A percentile compares a stretch with the other conserved stretches of the same genome.
Evolutionary conservation across 2,888 invertebrate genomes (phyloP).

Genomic region (Ashinkailepas kermadecensis): DNA sequence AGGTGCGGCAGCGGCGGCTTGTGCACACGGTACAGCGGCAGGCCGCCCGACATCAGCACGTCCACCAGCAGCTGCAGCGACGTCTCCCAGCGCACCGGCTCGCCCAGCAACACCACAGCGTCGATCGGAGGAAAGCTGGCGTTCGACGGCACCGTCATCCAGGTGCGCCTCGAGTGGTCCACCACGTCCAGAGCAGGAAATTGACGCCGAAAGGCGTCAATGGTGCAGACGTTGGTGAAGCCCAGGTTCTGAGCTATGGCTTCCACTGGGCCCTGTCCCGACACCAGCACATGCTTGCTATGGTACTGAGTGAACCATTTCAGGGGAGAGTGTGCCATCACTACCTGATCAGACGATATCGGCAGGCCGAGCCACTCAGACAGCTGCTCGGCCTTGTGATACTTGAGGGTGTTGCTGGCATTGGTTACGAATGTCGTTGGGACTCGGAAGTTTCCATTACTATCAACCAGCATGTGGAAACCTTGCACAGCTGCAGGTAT

Average conservation of each 20-base stretch:
- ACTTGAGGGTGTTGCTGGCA: constrained; percentile 53
- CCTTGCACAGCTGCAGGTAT: constrained; percentile 53
- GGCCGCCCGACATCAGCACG: constrained; percentile 53
- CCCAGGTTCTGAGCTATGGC: constrained; percentile 54
- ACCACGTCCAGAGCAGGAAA: constrained; percentile 56
- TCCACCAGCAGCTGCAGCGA: constrained; percentile 56
- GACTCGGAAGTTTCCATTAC: constrained; percentile 50
- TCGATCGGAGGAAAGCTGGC: constrained; percentile 46
- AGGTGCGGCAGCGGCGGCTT: constrained; percentile 47
- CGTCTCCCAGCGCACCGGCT: constrained; percentile 58
- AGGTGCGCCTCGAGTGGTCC: constrained; percentile 42
- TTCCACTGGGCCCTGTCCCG: constrained; percentile 43
- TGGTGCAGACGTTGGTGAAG: constrained; percentile 52
- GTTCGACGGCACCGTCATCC: neutral
- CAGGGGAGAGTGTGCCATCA: constrained; percentile 58
- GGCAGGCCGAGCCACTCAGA: constrained; percentile 52
- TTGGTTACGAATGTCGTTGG: constrained; percentile 59
- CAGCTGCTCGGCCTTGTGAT: constrained; percentile 52
- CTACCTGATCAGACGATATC: constrained; percentile 51
- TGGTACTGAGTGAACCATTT: constrained; percentile 53
- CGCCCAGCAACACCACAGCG: constrained; percentile 56
- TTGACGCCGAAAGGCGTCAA: constrained; percentile 50
- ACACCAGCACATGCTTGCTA: constrained; percentile 53
- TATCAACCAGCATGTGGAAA: constrained; percentile 49
- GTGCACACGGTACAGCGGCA: constrained; percentile 40